Evolutionary conservation across 2,888 invertebrate genomes (phyloP).

Genomic region (Hipparchia sbordonii): DNA sequence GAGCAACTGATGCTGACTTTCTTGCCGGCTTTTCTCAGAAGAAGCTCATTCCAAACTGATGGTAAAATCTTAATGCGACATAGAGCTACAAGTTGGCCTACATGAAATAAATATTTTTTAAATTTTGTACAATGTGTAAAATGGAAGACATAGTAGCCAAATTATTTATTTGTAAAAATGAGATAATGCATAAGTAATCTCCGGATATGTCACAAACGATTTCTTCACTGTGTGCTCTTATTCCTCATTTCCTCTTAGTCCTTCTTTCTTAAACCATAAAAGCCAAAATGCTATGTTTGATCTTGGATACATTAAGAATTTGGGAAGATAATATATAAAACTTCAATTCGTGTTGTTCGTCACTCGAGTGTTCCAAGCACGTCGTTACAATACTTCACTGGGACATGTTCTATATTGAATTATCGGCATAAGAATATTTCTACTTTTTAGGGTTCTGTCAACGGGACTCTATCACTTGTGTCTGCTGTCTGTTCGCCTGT

Average conservation of each 20-base stretch:
- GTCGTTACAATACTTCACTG: constrained; percentile 27
- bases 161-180: too few species aligned
- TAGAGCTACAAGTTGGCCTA: too few species aligned
- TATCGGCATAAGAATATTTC: constrained; percentile 13
- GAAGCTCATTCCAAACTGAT: too few species aligned
- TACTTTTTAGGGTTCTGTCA: neutral
- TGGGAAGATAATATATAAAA: constrained; percentile 1
- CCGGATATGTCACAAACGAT: neutral
- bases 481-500: too few species aligned
- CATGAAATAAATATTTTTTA: too few species aligned
- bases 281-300: neutral
- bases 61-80: too few species aligned
- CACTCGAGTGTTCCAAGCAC: constrained; percentile 25
- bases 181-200: too few species aligned
- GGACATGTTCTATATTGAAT: constrained; percentile 29
- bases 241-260: neutral
- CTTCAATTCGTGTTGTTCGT: constrained; percentile 7
- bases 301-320: constrained; percentile 9
- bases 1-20: too few species aligned
- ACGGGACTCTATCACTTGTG: too few species aligned
- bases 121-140: too few species aligned
- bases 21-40: too few species aligned
- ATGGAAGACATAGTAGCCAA: neutral
- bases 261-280: neutral
- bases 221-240: neutral